Evolutionary conservation across 2,888 invertebrate species (phyloP).

Genomic region (Pristionchus japonicus): DNA sequence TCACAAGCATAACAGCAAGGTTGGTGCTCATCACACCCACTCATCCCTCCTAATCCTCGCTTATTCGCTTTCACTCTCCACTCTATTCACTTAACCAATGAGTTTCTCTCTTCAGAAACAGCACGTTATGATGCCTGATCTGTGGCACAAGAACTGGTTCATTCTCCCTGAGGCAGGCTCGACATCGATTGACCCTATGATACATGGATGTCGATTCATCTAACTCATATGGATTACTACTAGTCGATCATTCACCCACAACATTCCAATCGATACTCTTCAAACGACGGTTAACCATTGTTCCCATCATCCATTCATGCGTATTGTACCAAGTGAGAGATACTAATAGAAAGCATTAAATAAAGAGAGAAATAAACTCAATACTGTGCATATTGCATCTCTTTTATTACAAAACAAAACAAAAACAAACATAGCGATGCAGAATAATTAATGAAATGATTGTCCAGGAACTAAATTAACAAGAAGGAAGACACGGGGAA

Average conservation of each 20-base stretch:
- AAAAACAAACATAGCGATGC: neutral
- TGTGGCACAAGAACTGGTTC: constrained; percentile 60
- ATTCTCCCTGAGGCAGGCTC: constrained; percentile 72
- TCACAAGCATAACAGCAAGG: constrained; percentile 27
- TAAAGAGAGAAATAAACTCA: constrained; percentile 38
- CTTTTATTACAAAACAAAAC: neutral
- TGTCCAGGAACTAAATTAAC: neutral
- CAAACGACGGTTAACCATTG: neutral
- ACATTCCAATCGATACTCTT: neutral
- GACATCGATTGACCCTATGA: constrained; percentile 71
- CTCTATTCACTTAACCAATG: neutral
- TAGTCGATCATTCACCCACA: neutral
- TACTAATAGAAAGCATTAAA: neutral
- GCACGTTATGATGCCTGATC: constrained; percentile 51
- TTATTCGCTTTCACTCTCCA: neutral
- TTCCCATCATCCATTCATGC: neutral
- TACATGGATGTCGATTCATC: constrained; percentile 66
- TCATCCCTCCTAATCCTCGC: neutral
- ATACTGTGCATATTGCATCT: neutral
- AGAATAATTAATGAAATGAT: neutral
- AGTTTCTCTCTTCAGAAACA: constrained; percentile 11
- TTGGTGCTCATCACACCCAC: neutral
- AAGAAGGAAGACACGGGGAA: neutral
- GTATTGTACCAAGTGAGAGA: neutral
- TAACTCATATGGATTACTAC: constrained; percentile 29